Conservation (phyloP, 2,113 vertebrate species). For the Anhinga rufa region DNA sequence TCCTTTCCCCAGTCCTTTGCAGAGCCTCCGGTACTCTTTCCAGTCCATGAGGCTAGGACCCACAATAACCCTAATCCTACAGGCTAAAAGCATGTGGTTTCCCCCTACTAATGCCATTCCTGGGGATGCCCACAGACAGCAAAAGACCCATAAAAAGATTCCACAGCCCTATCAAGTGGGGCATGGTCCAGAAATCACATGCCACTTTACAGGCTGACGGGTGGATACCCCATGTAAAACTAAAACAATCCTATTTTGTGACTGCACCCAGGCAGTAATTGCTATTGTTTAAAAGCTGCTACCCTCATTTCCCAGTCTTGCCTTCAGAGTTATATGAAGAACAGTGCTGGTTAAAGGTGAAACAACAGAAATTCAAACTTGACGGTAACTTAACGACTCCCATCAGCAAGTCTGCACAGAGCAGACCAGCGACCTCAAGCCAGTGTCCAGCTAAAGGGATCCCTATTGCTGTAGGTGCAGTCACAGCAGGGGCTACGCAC, state of each 20-base stretch:
- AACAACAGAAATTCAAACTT: background rate
- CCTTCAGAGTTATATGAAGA: background rate
- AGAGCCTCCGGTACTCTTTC: background rate
- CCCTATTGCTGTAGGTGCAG: fast-evolving
- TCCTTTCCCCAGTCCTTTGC: background rate
- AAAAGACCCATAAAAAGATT: background rate
- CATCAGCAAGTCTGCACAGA: background rate
- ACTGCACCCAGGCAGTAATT: background rate
- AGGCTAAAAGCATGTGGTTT: background rate
- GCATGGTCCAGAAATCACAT: background rate
- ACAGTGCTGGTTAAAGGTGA: background rate
- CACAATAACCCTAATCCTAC: background rate
- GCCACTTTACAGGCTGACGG: background rate
- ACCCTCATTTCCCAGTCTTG: background rate
- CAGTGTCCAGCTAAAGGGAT: background rate
- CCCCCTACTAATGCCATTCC: background rate
- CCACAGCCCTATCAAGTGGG: background rate
- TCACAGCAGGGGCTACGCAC: background rate
- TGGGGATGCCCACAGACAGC: background rate
- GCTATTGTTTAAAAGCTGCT: background rate
- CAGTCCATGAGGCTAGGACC: background rate
- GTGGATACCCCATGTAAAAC: background rate
- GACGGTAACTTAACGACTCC: background rate
- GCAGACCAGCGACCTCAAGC: background rate
- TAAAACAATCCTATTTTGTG: background rate